Percentiles rank a stretch among this genome's conserved stretches.
Conservation (phyloP, 2,113 vertebrate species). For the Leptocoma aspasia region DNA sequence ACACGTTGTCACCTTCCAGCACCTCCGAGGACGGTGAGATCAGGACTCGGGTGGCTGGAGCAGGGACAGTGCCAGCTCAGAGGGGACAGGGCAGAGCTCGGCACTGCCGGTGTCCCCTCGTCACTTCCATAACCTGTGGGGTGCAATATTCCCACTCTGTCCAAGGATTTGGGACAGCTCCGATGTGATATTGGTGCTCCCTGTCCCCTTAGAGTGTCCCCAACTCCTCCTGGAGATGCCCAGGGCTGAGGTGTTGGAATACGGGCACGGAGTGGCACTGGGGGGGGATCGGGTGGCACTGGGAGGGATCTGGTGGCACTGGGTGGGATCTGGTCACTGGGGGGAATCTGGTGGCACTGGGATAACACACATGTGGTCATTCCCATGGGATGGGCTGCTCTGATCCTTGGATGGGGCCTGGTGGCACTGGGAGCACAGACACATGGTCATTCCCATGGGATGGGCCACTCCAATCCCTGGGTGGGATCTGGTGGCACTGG, state of each 20-base stretch:
- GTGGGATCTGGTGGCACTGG: too few relatives aligned
- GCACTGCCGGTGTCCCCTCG: neutral
- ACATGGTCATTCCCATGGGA: rapidly evolving
- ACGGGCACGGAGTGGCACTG: rapidly evolving
- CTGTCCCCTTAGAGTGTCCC: neutral
- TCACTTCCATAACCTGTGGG: neutral
- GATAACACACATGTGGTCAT: rapidly evolving
- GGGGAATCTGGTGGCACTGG: too few relatives aligned
- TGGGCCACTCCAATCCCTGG: rapidly evolving
- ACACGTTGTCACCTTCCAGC: neutral
- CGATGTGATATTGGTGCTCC: rapidly evolving
- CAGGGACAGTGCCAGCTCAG: neutral
- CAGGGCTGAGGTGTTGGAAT: neutral
- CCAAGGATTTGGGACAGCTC: neutral
- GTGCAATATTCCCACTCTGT: neutral
- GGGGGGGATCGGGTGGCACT: neutral
- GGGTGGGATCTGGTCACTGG: too few relatives aligned
- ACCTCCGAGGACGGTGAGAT: neutral
- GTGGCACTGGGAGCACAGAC: rapidly evolving
- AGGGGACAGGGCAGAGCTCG: neutral
- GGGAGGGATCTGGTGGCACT: neutral
- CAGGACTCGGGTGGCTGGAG: constrained; percentile 22
- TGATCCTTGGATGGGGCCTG: rapidly evolving
- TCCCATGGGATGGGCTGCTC: rapidly evolving
- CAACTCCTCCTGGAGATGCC: neutral